Evolutionary conservation across 2,888 invertebrate genomes (phyloP).

Genomic region (Aporophyla nigra): DNA sequence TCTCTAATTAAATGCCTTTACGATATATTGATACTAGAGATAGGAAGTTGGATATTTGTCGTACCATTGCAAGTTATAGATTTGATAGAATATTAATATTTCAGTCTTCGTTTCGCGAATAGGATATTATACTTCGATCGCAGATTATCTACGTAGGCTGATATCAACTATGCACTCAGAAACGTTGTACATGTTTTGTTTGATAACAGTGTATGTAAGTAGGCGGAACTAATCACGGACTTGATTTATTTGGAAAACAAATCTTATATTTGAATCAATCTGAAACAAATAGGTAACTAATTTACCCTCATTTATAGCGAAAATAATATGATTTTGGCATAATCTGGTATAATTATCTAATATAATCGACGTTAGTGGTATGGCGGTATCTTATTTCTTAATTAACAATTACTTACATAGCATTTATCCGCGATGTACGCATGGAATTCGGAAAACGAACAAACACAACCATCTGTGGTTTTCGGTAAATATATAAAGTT

Average conservation of each 20-base stretch:
- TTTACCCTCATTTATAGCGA: neutral
- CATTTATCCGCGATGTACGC: neutral
- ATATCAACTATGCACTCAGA: neutral
- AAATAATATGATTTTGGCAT: neutral
- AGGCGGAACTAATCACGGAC: too few species aligned
- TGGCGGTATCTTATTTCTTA: neutral
- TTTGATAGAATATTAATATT: neutral
- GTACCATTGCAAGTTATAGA: too few species aligned
- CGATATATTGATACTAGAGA: constrained; percentile 41
- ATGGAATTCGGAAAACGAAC: too few species aligned
- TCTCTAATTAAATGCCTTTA: constrained; percentile 70
- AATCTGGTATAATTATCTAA: neutral
- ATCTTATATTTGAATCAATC: too few species aligned
- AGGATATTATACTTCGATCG: too few species aligned
- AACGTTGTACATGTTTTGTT: neutral
- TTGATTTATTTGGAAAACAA: too few species aligned
- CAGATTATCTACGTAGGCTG: neutral
- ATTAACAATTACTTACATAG: neutral
- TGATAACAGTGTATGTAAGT: neutral
- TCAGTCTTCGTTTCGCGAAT: neutral
- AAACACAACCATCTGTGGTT: neutral
- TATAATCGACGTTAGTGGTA: neutral
- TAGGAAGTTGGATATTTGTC: constrained; percentile 12
- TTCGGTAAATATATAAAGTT: neutral
- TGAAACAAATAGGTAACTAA: too few species aligned